These are phyloP conservation scores for Sapayoa aenigma DNA, from an alignment of 2,113 vertebrate species.

Conservation along the genomic window DNA sequence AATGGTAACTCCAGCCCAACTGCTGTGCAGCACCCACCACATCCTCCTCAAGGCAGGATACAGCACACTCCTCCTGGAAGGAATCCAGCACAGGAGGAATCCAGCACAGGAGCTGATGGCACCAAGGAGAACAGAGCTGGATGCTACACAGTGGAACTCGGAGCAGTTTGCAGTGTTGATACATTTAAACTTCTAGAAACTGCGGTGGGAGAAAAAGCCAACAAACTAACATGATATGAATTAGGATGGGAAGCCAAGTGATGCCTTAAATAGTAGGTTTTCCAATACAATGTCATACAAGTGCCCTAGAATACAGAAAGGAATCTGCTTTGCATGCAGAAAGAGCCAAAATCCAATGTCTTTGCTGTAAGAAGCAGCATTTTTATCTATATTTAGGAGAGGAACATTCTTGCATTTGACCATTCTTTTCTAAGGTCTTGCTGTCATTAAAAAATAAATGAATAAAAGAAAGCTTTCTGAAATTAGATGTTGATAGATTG, in stretches of 20 bases:
- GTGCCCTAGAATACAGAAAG: not conserved
- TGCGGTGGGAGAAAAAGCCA: not conserved
- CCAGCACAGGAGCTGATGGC: fast-evolving
- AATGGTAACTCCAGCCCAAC: fast-evolving
- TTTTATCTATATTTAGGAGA: not conserved
- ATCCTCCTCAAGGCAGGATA: fast-evolving
- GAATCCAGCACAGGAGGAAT: not conserved
- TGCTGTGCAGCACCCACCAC: fast-evolving
- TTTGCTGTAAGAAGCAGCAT: not conserved
- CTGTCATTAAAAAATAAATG: not conserved
- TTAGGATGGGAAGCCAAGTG: not conserved
- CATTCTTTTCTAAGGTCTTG: not conserved
- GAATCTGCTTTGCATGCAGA: not conserved
- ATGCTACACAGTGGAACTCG: fast-evolving
- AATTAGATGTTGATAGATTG: not conserved
- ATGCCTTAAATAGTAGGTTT: not conserved
- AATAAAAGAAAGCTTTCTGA: not conserved
- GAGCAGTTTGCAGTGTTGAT: fast-evolving
- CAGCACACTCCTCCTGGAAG: not conserved
- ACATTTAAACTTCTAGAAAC: not conserved
- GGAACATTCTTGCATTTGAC: not conserved
- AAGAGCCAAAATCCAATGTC: not conserved
- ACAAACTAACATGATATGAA: not conserved
- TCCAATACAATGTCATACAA: not conserved
- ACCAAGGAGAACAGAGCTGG: fast-evolving